phyloP scores from a whole-genome alignment of 2,113 vertebrate genomes.

The Melozone crissalis region DNA sequence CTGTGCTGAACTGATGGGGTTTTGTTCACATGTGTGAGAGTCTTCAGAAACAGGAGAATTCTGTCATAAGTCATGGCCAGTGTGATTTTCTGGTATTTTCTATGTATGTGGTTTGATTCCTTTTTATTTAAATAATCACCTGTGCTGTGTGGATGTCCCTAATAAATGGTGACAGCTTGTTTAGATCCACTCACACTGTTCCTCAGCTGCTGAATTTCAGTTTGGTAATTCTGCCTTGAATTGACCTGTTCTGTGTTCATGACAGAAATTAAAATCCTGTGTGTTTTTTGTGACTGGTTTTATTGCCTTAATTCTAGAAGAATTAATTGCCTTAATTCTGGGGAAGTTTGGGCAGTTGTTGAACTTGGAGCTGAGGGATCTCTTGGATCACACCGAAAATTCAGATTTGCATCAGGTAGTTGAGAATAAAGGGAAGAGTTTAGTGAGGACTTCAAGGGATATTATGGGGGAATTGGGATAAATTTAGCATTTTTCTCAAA shows the following conservation, averaged over 20 bases:
- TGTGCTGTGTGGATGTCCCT: not conserved
- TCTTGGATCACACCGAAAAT: not conserved
- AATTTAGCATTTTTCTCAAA: not conserved
- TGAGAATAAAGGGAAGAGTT: not conserved
- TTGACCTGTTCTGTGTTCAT: not conserved
- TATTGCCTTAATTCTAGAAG: not conserved
- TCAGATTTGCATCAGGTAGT: not conserved
- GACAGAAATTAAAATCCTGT: constrained; percentile 7
- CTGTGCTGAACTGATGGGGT: not conserved
- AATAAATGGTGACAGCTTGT: not conserved
- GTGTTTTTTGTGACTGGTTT: not conserved
- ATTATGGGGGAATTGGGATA: accelerated
- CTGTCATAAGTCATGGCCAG: constrained; percentile 20
- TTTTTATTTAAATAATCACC: constrained; percentile 10
- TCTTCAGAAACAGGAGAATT: not conserved
- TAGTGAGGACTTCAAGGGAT: accelerated
- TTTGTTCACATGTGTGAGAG: not conserved
- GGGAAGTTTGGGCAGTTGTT: not conserved
- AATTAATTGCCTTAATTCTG: not conserved
- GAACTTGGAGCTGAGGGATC: not conserved
- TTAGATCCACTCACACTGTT: not conserved
- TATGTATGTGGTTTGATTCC: not conserved
- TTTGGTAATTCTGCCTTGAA: not conserved
- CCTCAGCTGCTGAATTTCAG: not conserved
- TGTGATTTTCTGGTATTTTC: not conserved